Evolutionary conservation across 2,797 vertebrate species (phyloP), one percentile per base, ranked within the genome.

Genomic region (Hydrocynus forskahlii): DNA sequence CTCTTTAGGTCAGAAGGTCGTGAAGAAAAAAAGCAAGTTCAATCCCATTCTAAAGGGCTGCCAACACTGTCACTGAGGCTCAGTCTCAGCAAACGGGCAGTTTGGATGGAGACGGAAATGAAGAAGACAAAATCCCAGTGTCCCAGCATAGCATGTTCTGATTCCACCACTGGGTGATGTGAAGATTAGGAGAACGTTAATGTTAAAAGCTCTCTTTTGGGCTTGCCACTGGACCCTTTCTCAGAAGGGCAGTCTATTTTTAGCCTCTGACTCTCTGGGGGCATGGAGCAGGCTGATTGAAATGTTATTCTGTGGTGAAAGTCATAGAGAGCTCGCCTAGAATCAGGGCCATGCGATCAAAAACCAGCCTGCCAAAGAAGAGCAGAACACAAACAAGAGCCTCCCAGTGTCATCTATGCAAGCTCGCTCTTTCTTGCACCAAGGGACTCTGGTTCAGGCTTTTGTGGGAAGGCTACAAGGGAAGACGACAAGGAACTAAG

Each of bases 161-260:
- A 73, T 80, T 79, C 66, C 35, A 64, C 54, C 38, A 19, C 52
- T 35, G 55, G 72, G 43, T 8, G 62, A 45, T 52, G 60, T 68
- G 17, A 43, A 77, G 59, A 74, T 76, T 35, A 72, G 23, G 62
- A 63, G 74, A 74, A 59, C 21, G 13, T 52, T 54, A 25, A 35
- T 48, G 21, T 68, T n/a, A 43, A 69, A 50, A 71, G 70, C 60
- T 64, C 66, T 25, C 54, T 83, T 63, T 54, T 29, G 57, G 16
- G 74, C 50, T 89, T 50, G 74, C n/a, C 87, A 70, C 82, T 85
- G 81, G 57, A 84, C 85, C 5, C 76, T 86, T 93, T 93, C 94
- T 93, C 93, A 92, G 85, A 83, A 76, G 29, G 62, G 12, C 68
- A 16, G 38, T 89, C 90, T 90, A 89, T 83, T 92, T 93, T 93